Conservation (phyloP, 1,140 invertebrate species). For the Trinorchestia longiramus region DNA sequence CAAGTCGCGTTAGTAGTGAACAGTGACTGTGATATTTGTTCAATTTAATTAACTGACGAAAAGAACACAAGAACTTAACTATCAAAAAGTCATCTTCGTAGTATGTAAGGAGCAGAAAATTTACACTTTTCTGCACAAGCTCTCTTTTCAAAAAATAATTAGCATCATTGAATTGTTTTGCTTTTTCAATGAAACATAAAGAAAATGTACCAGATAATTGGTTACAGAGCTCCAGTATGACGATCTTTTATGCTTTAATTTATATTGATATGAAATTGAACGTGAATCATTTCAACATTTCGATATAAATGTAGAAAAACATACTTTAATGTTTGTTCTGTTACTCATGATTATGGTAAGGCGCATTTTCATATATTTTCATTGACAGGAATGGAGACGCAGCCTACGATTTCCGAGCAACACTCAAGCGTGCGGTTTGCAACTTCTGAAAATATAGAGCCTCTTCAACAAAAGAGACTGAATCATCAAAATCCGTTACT, state of each 20-base stretch:
- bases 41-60: neutral
- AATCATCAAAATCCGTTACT: neutral
- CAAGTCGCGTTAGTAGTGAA: neutral
- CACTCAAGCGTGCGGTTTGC: neutral
- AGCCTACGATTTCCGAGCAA: neutral
- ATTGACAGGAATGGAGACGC: neutral
- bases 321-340: neutral
- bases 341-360: neutral
- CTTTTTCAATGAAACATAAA: neutral
- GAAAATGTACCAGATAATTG: too few species aligned
- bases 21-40: neutral
- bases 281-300: neutral
- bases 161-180: neutral
- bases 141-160: neutral
- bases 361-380: neutral
- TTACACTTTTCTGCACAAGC: too few species aligned
- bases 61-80: neutral
- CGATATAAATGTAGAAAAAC: neutral
- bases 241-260: too few species aligned
- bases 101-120: too few species aligned
- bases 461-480: neutral
- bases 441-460: neutral
- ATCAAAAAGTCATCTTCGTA: neutral
- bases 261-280: too few species aligned
- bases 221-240: too few species aligned